phyloP scores from a whole-genome alignment of 2,888 invertebrate species.

The Chironomus riparius region DNA sequence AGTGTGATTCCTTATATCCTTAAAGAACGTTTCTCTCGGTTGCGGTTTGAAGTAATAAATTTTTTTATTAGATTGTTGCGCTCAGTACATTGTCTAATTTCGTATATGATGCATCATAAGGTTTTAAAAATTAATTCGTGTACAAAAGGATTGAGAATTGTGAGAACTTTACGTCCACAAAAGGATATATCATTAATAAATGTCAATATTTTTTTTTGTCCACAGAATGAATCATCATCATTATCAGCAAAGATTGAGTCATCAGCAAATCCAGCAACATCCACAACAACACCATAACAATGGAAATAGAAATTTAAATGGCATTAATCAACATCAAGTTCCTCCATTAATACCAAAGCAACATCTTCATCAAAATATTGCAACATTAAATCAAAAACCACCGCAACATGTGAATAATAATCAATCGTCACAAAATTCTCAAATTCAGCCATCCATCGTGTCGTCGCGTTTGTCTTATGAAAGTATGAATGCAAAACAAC shows the following conservation, averaged over 20 bases:
- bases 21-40: neutral
- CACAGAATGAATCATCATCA: slow-evolving; percentile 27
- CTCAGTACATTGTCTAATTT: neutral
- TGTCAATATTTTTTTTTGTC: neutral
- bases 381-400: slow-evolving; percentile 24
- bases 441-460: slow-evolving; percentile 12
- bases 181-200: neutral
- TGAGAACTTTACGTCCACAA: neutral
- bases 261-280: slow-evolving; percentile 18
- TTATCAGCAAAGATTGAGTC: slow-evolving; percentile 19
- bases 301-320: slow-evolving; percentile 6
- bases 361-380: slow-evolving; percentile 23
- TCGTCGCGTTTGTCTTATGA: slow-evolving; percentile 19
- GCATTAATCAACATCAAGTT: slow-evolving; percentile 3
- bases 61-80: neutral
- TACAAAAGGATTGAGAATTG: neutral
- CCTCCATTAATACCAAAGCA: slow-evolving; percentile 22
- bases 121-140: neutral
- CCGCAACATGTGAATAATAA: slow-evolving; percentile 4
- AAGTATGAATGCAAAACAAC: neutral
- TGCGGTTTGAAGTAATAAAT: neutral
- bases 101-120: slow-evolving; percentile 4
- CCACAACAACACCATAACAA: neutral
- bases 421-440: slow-evolving; percentile 9
- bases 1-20: neutral